A percentile compares a stretch with the other conserved stretches of the same genome.
Conservation (phyloP, 37 sponge, comb jelly and placozoan genomes). For the Cladorhizidae sp. region DNA sequence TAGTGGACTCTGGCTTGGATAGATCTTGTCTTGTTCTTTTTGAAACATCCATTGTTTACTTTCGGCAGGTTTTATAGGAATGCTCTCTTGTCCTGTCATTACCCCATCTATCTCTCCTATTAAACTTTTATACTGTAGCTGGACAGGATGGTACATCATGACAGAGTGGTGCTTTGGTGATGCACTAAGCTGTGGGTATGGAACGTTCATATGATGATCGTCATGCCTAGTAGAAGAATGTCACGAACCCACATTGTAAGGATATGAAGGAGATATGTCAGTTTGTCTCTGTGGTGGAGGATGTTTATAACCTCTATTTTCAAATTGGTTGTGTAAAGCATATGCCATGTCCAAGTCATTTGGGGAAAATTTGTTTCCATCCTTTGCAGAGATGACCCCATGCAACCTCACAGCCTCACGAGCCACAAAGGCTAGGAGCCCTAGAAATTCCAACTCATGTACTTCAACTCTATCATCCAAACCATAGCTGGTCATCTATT, state of each 20-base stretch:
- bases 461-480: slow-evolving; percentile 64
- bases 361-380: slow-evolving; percentile 47
- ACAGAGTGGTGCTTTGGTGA: not conserved
- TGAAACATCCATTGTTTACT: too few species aligned
- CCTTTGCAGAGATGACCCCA: not conserved
- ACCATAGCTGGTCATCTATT: slow-evolving; percentile 63
- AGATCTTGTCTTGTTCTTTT: too few species aligned
- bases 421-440: slow-evolving; percentile 67
- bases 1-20: not conserved
- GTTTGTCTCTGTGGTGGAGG: not conserved
- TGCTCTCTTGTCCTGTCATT: too few species aligned
- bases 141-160: too few species aligned
- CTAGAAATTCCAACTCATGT: slow-evolving; percentile 79
- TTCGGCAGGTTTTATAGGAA: too few species aligned
- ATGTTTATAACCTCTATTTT: not conserved
- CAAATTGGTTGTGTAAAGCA: slow-evolving; percentile 48
- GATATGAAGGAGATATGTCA: not conserved
- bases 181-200: not conserved
- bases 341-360: slow-evolving; percentile 70
- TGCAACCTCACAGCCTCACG: slow-evolving; percentile 54
- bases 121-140: too few species aligned
- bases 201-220: not conserved
- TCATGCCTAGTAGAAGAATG: not conserved
- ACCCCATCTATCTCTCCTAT: too few species aligned
- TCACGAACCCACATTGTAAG: not conserved